A percentile compares a stretch with the other conserved stretches of the same genome.
Conservation (phyloP, 2,888 invertebrate genomes). For the Rhorus exstirpatorius region DNA sequence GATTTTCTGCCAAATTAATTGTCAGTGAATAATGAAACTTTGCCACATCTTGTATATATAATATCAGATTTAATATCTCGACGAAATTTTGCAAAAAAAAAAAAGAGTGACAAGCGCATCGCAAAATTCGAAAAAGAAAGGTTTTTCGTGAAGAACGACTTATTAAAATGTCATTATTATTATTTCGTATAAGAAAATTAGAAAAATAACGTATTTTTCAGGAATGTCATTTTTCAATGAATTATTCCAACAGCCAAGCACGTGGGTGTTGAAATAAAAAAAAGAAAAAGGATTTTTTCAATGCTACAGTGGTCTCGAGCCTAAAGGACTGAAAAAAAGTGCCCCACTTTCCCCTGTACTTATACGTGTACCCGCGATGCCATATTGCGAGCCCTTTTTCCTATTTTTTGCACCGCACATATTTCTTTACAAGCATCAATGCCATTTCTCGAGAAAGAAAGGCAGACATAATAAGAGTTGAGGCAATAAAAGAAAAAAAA, state of each 20-base stretch:
- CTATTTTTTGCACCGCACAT: slow-evolving; percentile 31
- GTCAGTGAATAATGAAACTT: not conserved
- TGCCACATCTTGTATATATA: not conserved
- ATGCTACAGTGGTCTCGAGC: too few relatives aligned
- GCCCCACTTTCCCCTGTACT: not conserved
- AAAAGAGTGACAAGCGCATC: not conserved
- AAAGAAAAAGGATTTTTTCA: too few relatives aligned
- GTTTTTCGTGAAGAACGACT: not conserved
- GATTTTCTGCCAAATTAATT: slow-evolving; percentile 16
- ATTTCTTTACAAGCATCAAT: slow-evolving; percentile 13
- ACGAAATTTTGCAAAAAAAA: not conserved
- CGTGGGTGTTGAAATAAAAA: too few relatives aligned
- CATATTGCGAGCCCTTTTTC: slow-evolving; percentile 34
- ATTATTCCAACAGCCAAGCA: too few relatives aligned
- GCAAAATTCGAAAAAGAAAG: too few relatives aligned
- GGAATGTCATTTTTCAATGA: too few relatives aligned
- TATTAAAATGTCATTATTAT: too few relatives aligned
- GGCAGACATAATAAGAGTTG: slow-evolving; percentile 12
- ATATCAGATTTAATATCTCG: not conserved
- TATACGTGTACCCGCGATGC: slow-evolving; percentile 15
- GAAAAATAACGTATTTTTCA: too few relatives aligned
- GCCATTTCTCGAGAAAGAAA: slow-evolving; percentile 41
- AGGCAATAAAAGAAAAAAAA: slow-evolving; percentile 8
- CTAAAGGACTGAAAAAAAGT: not conserved
- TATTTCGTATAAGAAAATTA: too few relatives aligned